Conservation (phyloP, 1,140 invertebrate species). For the Acromyrmex heyeri region DNA sequence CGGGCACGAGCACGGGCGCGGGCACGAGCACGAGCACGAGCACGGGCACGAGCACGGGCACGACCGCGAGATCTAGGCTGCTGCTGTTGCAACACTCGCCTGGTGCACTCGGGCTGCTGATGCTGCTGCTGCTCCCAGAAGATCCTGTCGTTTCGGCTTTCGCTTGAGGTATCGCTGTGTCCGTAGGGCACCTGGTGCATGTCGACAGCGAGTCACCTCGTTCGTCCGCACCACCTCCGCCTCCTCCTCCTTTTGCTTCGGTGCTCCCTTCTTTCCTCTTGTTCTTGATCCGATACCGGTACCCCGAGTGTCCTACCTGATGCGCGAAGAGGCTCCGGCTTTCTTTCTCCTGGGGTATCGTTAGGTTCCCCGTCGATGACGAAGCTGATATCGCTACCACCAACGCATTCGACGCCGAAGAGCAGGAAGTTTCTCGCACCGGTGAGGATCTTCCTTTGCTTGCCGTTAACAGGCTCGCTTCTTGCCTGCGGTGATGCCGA, state of each 20-base stretch:
- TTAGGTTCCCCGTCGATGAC: constrained; percentile 25
- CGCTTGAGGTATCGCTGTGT: constrained; percentile 67
- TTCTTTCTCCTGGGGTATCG: constrained; percentile 16
- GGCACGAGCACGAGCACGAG: constrained; percentile 6
- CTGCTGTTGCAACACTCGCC: too few relatives aligned
- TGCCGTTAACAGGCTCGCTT: constrained; percentile 11
- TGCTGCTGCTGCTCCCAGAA: constrained; percentile 21
- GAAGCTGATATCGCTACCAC: constrained; percentile 38
- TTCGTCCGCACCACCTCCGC: constrained; percentile 71
- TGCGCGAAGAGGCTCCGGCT: constrained; percentile 4
- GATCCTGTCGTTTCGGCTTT: constrained; percentile 67
- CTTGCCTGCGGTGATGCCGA: constrained; percentile 1
- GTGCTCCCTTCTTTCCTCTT: constrained; percentile 36
- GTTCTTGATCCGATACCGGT: constrained; percentile 30
- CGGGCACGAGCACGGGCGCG: not conserved
- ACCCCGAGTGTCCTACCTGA: constrained; percentile 16
- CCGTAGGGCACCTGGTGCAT: constrained; percentile 80
- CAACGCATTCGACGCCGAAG: constrained; percentile 31
- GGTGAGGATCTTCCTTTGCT: constrained; percentile 6
- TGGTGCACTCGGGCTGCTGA: not conserved
- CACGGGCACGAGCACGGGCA: constrained; percentile 3
- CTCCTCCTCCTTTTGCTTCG: constrained; percentile 41
- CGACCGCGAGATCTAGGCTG: constrained; percentile 15
- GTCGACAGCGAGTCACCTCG: constrained; percentile 84
- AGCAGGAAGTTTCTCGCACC: constrained; percentile 4